Conservation (phyloP, 2,797 vertebrate species). For the Nothura maculosa region DNA sequence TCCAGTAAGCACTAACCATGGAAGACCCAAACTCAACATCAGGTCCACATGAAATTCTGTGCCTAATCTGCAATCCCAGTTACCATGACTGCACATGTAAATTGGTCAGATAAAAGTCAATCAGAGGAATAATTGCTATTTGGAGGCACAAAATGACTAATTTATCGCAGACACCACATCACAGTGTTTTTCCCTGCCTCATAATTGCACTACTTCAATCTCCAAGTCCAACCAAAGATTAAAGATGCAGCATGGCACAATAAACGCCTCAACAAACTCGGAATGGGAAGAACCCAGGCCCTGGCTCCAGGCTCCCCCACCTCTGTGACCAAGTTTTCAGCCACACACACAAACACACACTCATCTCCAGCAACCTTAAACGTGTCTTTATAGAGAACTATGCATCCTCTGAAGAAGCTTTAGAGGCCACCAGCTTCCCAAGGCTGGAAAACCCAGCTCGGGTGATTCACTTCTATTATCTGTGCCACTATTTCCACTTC, state of each 20-base stretch:
- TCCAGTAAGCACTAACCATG: neutral
- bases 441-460: accelerated
- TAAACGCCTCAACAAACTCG: accelerated
- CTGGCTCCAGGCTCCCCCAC: neutral
- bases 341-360: no score
- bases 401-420: neutral
- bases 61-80: slow-evolving; percentile 68
- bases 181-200: neutral
- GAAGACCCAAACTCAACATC: slow-evolving; percentile 2
- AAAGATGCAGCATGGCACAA: neutral
- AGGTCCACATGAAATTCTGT: slow-evolving; percentile 52
- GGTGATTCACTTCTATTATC: neutral
- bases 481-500: neutral
- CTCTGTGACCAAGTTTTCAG: neutral
- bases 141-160: slow-evolving; percentile 71
- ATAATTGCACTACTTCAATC: slow-evolving; percentile 51
- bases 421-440: neutral
- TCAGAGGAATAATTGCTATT: slow-evolving; percentile 73
- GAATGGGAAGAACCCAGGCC: neutral
- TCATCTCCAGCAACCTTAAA: neutral
- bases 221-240: slow-evolving; percentile 7
- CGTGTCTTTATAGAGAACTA: accelerated
- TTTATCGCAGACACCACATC: slow-evolving; percentile 65
- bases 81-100: slow-evolving; percentile 76
- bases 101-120: slow-evolving; percentile 73